phyloP scores from a whole-genome alignment of 2,888 invertebrate species.

The Drosophila rellima region DNA sequence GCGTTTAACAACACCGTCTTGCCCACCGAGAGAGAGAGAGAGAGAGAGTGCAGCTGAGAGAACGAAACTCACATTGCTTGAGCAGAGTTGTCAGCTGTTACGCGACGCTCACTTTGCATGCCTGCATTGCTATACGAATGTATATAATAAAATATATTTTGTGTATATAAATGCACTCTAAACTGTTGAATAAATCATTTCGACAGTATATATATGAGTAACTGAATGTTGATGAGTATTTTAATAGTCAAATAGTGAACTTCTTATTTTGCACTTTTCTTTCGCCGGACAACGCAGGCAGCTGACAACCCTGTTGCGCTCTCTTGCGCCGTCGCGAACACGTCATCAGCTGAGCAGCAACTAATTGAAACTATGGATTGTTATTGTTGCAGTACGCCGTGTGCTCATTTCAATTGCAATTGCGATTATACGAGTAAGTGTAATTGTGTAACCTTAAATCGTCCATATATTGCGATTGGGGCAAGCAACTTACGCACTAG shows the following conservation, averaged over 20 bases:
- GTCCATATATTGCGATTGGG: slow-evolving; percentile 43
- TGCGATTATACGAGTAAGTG: slow-evolving; percentile 20
- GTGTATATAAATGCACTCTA: background rate
- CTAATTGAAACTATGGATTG: slow-evolving; percentile 34
- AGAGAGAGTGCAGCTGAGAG: slow-evolving; percentile 22
- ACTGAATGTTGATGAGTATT: background rate
- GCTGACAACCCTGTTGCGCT: slow-evolving; percentile 58
- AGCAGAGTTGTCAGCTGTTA: slow-evolving; percentile 50
- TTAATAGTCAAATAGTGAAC: background rate
- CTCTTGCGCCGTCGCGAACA: slow-evolving; percentile 67
- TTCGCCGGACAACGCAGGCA: background rate
- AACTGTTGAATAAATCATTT: background rate
- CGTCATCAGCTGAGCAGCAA: slow-evolving; percentile 73
- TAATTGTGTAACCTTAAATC: slow-evolving; percentile 27
- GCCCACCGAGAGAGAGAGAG: slow-evolving; percentile 1
- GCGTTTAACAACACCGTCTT: slow-evolving; percentile 62
- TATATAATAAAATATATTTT: background rate
- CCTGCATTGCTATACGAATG: background rate
- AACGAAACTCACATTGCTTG: background rate
- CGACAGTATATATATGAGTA: background rate
- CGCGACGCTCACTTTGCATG: background rate
- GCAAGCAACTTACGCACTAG: slow-evolving; percentile 52
- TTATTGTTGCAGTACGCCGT: slow-evolving; percentile 52
- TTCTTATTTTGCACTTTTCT: background rate
- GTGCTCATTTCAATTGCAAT: slow-evolving; percentile 42